Percentiles rank a stretch among this genome's conserved stretches.
phyloP scores from a whole-genome alignment of 2,888 invertebrate genomes.

The Geotrupes spiniger region DNA sequence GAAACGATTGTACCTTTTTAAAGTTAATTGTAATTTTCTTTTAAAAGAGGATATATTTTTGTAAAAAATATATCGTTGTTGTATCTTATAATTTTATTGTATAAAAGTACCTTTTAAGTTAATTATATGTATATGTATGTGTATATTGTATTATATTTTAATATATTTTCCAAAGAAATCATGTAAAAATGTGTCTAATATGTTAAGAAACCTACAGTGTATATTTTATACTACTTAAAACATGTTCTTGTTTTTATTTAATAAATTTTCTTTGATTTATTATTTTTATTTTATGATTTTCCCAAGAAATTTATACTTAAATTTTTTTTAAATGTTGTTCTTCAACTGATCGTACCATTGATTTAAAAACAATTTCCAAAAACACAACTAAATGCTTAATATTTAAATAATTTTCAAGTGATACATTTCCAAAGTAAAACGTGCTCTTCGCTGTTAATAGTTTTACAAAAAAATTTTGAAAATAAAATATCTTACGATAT shows the following conservation, averaged over 20 bases:
- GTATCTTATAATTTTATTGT: conserved; percentile 45
- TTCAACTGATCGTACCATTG: too few relatives aligned
- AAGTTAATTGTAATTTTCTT: conserved; percentile 22
- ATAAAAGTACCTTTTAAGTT: conserved; percentile 39
- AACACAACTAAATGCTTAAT: too few relatives aligned
- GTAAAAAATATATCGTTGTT: conserved; percentile 47
- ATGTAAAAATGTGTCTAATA: conserved; percentile 25
- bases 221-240: conserved; percentile 48
- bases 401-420: too few relatives aligned
- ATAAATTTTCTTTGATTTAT: conserved; percentile 35
- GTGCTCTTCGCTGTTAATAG: too few relatives aligned
- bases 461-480: too few relatives aligned
- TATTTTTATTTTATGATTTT: too few relatives aligned
- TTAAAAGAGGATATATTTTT: conserved; percentile 41
- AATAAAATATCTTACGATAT: too few relatives aligned
- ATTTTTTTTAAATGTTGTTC: too few relatives aligned
- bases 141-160: conserved; percentile 44
- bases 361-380: too few relatives aligned
- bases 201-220: conserved; percentile 37
- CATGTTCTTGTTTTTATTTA: conserved; percentile 49
- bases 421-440: too few relatives aligned
- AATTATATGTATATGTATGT: conserved; percentile 44
- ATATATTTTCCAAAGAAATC: conserved; percentile 27
- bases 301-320: too few relatives aligned
- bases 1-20: conserved; percentile 46